Base-by-base conservation (phyloP, 1,140 invertebrate genomes). In the Pseudomyrmex cubaensis region DNA sequence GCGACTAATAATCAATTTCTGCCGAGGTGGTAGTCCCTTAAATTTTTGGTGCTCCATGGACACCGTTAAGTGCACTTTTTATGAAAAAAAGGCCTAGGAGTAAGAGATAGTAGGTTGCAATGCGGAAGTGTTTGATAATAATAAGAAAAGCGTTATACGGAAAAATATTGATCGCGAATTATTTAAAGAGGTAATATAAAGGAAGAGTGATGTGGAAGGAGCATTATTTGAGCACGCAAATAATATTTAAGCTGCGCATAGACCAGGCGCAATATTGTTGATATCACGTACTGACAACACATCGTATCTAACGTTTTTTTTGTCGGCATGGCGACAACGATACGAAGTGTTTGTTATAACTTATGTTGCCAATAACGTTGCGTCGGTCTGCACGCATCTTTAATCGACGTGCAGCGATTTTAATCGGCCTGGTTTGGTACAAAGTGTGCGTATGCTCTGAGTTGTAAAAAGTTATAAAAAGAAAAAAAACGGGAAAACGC, bases 351-450 rank as follows among this genome's bases (percentile, higher is more conserved):
- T 35, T 35, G 35, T 35, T 35, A 7, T 5, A 35, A 35, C 35
- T 35, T 35, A 7, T 35, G 35, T 35, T 35, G 35, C 35, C 35
- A 35, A 35, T 5, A 35, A 35, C 35, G 35, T 35, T 35, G 35
- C 35, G 35, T 35, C 3, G 35, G 35, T 35, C 35, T 35, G 35
- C 35, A 7, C 35, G 35, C 35, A 35, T 35, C 35, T 35, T 35
- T 35, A 35, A 35, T 35, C 35, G 35, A 82, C 89, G 90, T 87
- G 91, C 83, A 85, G 84, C 86, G 83, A 85, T 93, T 93, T 93
- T 92, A 93, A 94, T 94, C 93, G 93, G 93, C 93, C 93, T 94
- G 93, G 93, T 93, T 94, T 93, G 93, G 93, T 93, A 93, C 93
- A 94, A 94, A 94, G 92, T 92, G 92, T 90, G 89, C 92, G 93